These are phyloP conservation scores for Thumatha senex DNA, from an alignment of 2,888 invertebrate genomes.

Conservation along the genomic window DNA sequence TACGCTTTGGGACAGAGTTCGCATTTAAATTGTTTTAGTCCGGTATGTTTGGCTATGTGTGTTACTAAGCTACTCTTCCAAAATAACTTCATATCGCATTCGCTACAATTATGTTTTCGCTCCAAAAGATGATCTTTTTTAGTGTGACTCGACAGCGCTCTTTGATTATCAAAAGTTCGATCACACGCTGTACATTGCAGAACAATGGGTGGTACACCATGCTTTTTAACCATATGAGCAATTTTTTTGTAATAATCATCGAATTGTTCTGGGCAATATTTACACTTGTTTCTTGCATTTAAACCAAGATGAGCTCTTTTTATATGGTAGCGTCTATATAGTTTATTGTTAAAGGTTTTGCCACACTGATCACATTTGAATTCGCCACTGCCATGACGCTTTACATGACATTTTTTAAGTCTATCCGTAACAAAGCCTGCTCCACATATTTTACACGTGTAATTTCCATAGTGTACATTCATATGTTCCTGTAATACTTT, in stretches of 20 bases:
- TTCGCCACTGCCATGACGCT: slow-evolving; percentile 50
- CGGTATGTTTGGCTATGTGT: slow-evolving; percentile 60
- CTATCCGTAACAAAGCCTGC: slow-evolving; percentile 49
- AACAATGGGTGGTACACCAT: slow-evolving; percentile 47
- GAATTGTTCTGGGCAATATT: slow-evolving; percentile 50
- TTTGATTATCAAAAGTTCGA: slow-evolving; percentile 50
- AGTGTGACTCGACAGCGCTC: slow-evolving; percentile 49
- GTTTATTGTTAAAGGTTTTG: slow-evolving; percentile 43
- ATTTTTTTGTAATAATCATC: slow-evolving; percentile 57
- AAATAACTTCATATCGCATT: slow-evolving; percentile 68
- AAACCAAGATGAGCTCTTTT: slow-evolving; percentile 33
- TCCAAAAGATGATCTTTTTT: slow-evolving; percentile 68
- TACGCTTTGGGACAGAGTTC: slow-evolving; percentile 59
- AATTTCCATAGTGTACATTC: slow-evolving; percentile 61
- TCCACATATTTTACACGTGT: slow-evolving; percentile 52
- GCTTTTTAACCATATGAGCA: slow-evolving; percentile 56
- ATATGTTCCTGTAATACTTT: slow-evolving; percentile 63
- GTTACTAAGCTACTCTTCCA: slow-evolving; percentile 41
- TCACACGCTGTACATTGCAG: slow-evolving; percentile 61
- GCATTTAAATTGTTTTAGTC: slow-evolving; percentile 52
- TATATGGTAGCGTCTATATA: slow-evolving; percentile 34
- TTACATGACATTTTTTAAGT: slow-evolving; percentile 43
- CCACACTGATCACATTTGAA: slow-evolving; percentile 55
- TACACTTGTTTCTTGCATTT: slow-evolving; percentile 49
- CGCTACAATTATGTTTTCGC: slow-evolving; percentile 61